Evolutionary conservation across 2,888 invertebrate species (phyloP).

Genomic region (Xestoiulus laeticollis): DNA sequence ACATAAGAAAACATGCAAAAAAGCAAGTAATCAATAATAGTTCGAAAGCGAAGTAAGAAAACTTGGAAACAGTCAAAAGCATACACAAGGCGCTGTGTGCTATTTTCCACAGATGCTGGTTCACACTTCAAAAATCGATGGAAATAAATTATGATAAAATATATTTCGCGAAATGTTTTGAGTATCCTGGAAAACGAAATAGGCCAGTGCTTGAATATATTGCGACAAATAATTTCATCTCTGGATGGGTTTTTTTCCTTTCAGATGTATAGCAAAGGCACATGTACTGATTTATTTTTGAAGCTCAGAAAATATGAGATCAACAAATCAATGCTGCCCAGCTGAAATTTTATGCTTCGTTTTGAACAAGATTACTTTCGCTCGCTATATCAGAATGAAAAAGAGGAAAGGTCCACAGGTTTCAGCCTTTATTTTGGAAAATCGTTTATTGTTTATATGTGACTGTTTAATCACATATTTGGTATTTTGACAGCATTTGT

Average conservation of each 20-base stretch:
- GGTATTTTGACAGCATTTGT: neutral
- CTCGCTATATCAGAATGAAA: neutral
- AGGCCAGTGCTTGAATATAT: constrained; percentile 35
- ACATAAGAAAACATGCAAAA: constrained; percentile 39
- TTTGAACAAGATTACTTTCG: constrained; percentile 25
- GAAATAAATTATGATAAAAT: constrained; percentile 41
- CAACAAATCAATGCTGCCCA: constrained; percentile 30
- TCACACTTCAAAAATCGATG: constrained; percentile 41
- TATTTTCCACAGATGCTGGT: constrained; percentile 39
- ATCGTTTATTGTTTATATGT: neutral
- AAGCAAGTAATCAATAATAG: constrained; percentile 32
- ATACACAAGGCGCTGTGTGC: neutral
- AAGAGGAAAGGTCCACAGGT: neutral
- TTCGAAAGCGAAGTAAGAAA: constrained; percentile 23
- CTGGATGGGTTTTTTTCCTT: neutral
- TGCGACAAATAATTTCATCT: constrained; percentile 17
- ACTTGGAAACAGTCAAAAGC: constrained; percentile 43
- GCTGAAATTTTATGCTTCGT: neutral
- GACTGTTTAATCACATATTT: neutral
- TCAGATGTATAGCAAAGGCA: neutral
- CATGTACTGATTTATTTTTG: constrained; percentile 41
- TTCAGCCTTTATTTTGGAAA: neutral
- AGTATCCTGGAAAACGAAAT: constrained; percentile 41
- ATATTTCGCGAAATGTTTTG: constrained; percentile 29
- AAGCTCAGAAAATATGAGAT: constrained; percentile 19